Percentiles rank a stretch among this genome's conserved stretches.
These are phyloP conservation scores for Cotesia chilonis DNA, from an alignment of 1,140 invertebrate genomes.

Conservation along the genomic window DNA sequence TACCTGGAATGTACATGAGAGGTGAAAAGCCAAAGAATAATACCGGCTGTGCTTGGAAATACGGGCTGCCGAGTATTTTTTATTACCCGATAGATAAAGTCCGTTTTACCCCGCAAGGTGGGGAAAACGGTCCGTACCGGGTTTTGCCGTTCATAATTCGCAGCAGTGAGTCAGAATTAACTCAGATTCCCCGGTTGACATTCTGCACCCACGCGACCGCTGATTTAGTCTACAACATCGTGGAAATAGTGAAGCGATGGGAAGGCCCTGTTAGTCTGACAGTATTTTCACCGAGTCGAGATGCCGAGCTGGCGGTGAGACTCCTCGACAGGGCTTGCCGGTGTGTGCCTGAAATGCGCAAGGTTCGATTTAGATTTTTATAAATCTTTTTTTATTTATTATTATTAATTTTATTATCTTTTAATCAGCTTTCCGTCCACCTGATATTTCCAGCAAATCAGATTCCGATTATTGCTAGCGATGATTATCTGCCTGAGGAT, in stretches of 20 bases:
- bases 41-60: constrained; percentile 72
- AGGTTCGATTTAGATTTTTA: constrained; percentile 51
- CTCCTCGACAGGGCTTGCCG: constrained; percentile 71
- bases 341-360: constrained; percentile 73
- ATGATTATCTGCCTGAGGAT: constrained; percentile 12
- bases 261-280: constrained; percentile 79
- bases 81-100: constrained; percentile 64
- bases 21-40: constrained; percentile 64
- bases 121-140: constrained; percentile 68
- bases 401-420: constrained; percentile 31
- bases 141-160: constrained; percentile 72
- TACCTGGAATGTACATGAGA: constrained; percentile 67
- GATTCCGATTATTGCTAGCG: constrained; percentile 49
- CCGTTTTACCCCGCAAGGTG: constrained; percentile 68
- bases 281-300: constrained; percentile 75
- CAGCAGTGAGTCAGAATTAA: constrained; percentile 56
- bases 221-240: constrained; percentile 76
- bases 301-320: constrained; percentile 71
- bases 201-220: constrained; percentile 79
- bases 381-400: not conserved
- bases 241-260: constrained; percentile 75
- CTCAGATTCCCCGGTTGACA: constrained; percentile 62
- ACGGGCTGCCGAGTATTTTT: constrained; percentile 68
- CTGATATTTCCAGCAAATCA: constrained; percentile 70
- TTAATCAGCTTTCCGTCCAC: constrained; percentile 71